phyloP scores from a whole-genome alignment of 1,140 invertebrate species.

The Drosophila ohnishii region DNA sequence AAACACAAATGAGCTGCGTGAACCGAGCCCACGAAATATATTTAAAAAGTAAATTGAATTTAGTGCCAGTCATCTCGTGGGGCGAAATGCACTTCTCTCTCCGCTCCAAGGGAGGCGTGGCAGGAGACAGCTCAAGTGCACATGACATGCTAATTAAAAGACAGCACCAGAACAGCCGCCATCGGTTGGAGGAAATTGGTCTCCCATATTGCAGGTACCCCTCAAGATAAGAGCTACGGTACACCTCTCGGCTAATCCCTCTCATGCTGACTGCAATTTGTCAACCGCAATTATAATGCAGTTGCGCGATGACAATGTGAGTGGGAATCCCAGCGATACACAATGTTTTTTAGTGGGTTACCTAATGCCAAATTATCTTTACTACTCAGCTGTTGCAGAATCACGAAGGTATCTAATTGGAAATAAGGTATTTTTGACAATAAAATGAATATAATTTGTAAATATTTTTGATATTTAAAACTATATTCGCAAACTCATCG shows the following conservation, averaged over 20 bases:
- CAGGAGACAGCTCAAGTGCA: conserved; percentile 69
- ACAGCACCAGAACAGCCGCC: conserved; percentile 66
- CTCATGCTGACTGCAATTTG: conserved; percentile 79
- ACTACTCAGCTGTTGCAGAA: background rate
- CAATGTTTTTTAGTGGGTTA: background rate
- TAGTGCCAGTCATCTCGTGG: conserved; percentile 65
- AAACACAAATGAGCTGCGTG: conserved; percentile 53
- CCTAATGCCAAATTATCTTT: background rate
- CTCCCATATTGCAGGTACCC: conserved; percentile 24
- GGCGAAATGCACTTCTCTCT: conserved; percentile 74
- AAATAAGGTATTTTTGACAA: too few relatives aligned
- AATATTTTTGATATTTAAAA: background rate
- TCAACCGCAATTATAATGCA: conserved; percentile 71
- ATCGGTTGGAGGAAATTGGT: background rate
- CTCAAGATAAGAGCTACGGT: conserved; percentile 5
- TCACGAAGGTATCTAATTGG: too few relatives aligned
- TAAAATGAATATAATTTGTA: background rate
- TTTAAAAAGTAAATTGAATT: conserved; percentile 79
- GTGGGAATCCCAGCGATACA: conserved; percentile 3
- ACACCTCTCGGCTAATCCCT: conserved; percentile 60
- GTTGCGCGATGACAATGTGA: conserved; percentile 32
- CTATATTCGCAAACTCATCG: too few relatives aligned
- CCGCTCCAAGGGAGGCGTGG: conserved; percentile 47
- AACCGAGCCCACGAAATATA: conserved; percentile 49
- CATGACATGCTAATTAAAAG: conserved; percentile 82